Conservation (phyloP, 2,888 invertebrate species). For the Cinara cedri region DNA sequence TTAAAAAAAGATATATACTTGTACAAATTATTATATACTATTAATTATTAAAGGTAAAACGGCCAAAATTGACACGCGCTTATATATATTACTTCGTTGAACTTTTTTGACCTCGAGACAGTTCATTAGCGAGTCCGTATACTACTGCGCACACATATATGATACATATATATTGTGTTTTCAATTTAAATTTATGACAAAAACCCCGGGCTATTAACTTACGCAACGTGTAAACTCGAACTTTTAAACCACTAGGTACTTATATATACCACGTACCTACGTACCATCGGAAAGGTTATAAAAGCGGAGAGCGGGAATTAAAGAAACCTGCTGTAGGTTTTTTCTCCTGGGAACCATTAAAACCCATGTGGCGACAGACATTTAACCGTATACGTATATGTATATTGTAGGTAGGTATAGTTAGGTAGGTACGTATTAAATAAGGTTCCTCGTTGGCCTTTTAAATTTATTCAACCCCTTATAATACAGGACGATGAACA, state of each 20-base stretch:
- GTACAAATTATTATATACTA: no score
- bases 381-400: neutral
- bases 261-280: neutral
- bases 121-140: slow-evolving; percentile 29
- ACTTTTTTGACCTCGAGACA: slow-evolving; percentile 6
- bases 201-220: slow-evolving; percentile 2
- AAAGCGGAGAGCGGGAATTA: neutral
- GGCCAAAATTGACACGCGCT: no score
- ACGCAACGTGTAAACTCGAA: neutral
- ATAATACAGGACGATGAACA: no score
- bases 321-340: neutral
- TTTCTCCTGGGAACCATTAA: neutral
- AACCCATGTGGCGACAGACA: neutral
- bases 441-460: neutral
- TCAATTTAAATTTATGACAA: slow-evolving; percentile 15
- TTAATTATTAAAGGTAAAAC: neutral
- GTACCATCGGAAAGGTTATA: neutral
- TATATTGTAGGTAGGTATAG: neutral
- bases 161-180: neutral
- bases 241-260: neutral
- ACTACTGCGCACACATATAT: no score
- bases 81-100: no score
- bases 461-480: neutral
- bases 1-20: no score
- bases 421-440: neutral